Conservation (phyloP, 1,140 invertebrate species). For the Aphelenchoides besseyi region DNA sequence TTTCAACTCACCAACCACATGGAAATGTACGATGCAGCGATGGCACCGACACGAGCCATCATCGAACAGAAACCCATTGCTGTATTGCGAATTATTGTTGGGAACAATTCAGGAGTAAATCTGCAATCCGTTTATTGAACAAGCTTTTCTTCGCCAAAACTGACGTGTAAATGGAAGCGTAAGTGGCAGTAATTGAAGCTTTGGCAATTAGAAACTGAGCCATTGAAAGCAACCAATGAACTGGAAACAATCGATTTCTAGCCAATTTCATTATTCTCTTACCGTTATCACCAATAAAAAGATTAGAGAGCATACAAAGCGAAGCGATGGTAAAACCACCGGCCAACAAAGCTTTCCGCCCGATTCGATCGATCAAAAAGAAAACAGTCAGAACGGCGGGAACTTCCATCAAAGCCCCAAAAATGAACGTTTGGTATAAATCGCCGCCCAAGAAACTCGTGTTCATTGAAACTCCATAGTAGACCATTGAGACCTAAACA, state of each 20-base stretch:
- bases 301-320: conserved; percentile 50
- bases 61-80: conserved; percentile 66
- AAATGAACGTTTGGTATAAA: conserved; percentile 61
- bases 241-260: conserved; percentile 46
- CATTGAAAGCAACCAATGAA: conserved; percentile 46
- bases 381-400: conserved; percentile 56
- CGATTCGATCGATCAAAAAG: conserved; percentile 54
- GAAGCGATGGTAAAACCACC: conserved; percentile 51
- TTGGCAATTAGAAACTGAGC: conserved; percentile 59
- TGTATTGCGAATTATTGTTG: conserved; percentile 65
- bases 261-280: conserved; percentile 12
- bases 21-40: conserved; percentile 64
- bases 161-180: conserved; percentile 59
- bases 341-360: conserved; percentile 49
- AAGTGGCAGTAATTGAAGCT: conserved; percentile 57
- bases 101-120: conserved; percentile 66
- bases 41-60: conserved; percentile 66
- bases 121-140: conserved; percentile 57
- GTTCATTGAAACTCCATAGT: conserved; percentile 63
- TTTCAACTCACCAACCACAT: conserved; percentile 58
- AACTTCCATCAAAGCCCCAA: conserved; percentile 55
- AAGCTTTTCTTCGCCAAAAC: too few species aligned
- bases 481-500: conserved; percentile 60
- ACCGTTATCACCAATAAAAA: conserved; percentile 40
- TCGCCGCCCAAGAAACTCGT: conserved; percentile 60